These are phyloP conservation scores for Lampris incognitus DNA, from an alignment of 2,113 vertebrate species.

Conservation along the genomic window DNA sequence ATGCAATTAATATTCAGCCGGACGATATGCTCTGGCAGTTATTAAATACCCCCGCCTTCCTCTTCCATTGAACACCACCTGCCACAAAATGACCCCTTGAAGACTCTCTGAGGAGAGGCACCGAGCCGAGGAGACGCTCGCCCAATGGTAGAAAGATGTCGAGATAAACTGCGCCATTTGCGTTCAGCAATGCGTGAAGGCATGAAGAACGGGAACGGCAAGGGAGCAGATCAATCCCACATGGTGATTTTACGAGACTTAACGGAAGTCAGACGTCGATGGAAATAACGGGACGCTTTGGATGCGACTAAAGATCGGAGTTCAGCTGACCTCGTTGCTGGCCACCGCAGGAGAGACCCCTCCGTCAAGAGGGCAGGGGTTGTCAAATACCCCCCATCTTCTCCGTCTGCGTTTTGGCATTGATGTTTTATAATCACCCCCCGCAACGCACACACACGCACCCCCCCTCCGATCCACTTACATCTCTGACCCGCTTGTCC, in stretches of 20 bases:
- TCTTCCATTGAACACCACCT: neutral
- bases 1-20: slow-evolving; percentile 75
- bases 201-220: slow-evolving; percentile 59
- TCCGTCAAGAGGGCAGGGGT: slow-evolving; percentile 28
- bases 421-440: neutral
- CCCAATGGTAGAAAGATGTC: slow-evolving; percentile 52
- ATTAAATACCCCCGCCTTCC: slow-evolving; percentile 66
- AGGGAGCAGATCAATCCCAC: slow-evolving; percentile 63
- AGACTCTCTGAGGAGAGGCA: slow-evolving; percentile 13
- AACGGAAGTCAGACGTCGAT: slow-evolving; percentile 19
- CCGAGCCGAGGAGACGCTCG: slow-evolving; percentile 45
- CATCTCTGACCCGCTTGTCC: slow-evolving; percentile 28
- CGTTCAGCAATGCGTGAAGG: slow-evolving; percentile 70
- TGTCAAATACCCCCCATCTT: slow-evolving; percentile 22
- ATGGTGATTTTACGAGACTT: slow-evolving; percentile 62
- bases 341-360: slow-evolving; percentile 23
- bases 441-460: too few relatives aligned
- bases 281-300: slow-evolving; percentile 1
- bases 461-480: slow-evolving; percentile 30
- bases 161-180: slow-evolving; percentile 76
- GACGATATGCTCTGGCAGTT: slow-evolving; percentile 66
- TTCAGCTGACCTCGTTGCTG: slow-evolving; percentile 25
- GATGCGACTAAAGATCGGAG: slow-evolving; percentile 23
- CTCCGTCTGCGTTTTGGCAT: slow-evolving; percentile 6
- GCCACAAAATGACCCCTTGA: slow-evolving; percentile 16